Evolutionary conservation across 2,797 vertebrate species (phyloP).

Genomic region (Muscicapa comitata): DNA sequence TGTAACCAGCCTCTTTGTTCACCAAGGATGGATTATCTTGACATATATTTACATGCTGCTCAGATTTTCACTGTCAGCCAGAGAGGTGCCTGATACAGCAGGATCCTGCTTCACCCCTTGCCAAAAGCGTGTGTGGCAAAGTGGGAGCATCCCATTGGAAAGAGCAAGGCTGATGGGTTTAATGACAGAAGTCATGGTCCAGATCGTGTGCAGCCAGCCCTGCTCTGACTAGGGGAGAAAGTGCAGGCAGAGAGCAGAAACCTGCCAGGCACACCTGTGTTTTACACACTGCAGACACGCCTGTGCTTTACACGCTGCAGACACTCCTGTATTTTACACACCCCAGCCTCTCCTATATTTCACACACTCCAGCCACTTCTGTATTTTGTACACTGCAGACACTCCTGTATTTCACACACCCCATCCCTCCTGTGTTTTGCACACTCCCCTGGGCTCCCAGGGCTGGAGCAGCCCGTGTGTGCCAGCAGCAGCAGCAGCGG

Average conservation of each 20-base stretch:
- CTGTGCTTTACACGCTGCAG: no score
- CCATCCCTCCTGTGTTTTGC: no score
- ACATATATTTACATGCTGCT: background rate
- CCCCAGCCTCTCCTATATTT: no score
- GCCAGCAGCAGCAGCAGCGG: conserved; percentile 23
- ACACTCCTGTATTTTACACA: no score
- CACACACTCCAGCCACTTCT: no score
- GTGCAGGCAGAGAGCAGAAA: background rate
- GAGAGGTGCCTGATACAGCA: background rate
- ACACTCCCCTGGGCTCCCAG: conserved; percentile 44
- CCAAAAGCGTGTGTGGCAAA: fast-evolving
- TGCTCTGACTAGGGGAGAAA: background rate
- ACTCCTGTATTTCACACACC: no score
- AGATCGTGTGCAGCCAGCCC: background rate
- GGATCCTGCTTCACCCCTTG: background rate
- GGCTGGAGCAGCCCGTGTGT: conserved; percentile 60
- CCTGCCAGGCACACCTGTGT: background rate
- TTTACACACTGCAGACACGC: no score
- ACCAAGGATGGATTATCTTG: background rate
- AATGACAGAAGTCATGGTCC: background rate
- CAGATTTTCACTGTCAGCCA: background rate
- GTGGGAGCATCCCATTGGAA: background rate
- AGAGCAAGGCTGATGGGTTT: background rate
- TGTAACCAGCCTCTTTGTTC: conserved; percentile 33
- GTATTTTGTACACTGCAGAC: no score